Evolutionary conservation across 2,797 vertebrate species (phyloP), one percentile per base, ranked within the genome.

Genomic region (Oreochromis grahami): DNA sequence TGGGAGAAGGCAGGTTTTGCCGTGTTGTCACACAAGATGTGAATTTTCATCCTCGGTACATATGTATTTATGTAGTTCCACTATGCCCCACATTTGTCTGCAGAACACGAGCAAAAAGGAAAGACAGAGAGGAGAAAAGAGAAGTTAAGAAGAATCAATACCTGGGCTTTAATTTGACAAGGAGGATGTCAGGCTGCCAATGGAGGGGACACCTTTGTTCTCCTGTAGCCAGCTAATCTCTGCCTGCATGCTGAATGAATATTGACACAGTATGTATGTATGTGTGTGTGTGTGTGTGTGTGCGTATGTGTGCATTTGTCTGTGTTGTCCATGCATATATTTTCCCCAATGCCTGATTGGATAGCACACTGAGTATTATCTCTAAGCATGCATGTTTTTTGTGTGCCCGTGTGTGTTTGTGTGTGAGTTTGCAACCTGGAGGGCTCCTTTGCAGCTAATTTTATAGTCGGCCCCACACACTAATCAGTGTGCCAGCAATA

Each of bases 171-270:
- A 97, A 97, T 97, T 97, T 97, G 97, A 97, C 94, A 96, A 97
- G 96, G 97, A 95, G 96, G 96, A 96, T 95, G 96, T 96, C 95
- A 89, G 78, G 94, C 95, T 94, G 88, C 83, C 88, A 32, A 94
- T 94, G 94, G 91, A 90, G 85, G 92, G 96, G 96, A 95, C 97
- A 97, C 97, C 96, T 98, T 97, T 98, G 97, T 98, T 97, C 97
- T 97, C 96, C 95, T 95, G 92, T 94, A 97, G 96, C 96, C 95
- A 81, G 96, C 97, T 97, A 96, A 97, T 97, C 97, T 97, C 94
- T 96, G 83, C 79, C 80, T 96, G 89, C 88, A 90, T 90, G 95
- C 85, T 70, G 96, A 97, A 97, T 97, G 95, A 97, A 96, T 97
- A 97, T 97, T 97, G 97, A 97, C 97, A 97, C 94, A 94, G 93